Evolutionary conservation across 2,888 invertebrate species (phyloP), one percentile per base, ranked within the genome.

Genomic region (Apoderus coryli): DNA sequence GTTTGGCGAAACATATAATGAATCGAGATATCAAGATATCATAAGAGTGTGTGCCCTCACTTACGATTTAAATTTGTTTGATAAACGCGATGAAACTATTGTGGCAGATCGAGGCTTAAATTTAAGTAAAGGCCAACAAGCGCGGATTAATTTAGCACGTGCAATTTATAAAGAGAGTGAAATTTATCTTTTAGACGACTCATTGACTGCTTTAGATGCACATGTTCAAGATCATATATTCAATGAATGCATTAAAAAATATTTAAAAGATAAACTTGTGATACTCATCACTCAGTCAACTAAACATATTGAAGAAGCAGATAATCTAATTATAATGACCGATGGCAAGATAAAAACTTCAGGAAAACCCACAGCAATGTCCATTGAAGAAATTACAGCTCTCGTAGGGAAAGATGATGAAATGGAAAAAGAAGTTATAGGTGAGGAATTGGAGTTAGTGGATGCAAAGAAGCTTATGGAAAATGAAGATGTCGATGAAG

Each of bases 131-230:
- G 81, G 88, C 2, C 89, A 89, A 52, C 75, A 82, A 42, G 86
- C 88, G 0, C 69, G 90, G 40, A 76, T 92, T 29, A 82, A 81
- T 30, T 64, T 90, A 24, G 85, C 84, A 0, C 69, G 89, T 41
- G 76, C 85, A 0, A 71, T 86, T 2, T 88, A 86, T 56, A 72
- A 76, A 19, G 71, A 84, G 31, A 73, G 81, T 0, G 81, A 85
- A 37, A 75, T 88, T 37, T 89, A 85, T 50, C 58, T 89, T 4
- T 58, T 90, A 26, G 89, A 89, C 53, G 89, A 89, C 58, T 88
- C 88, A 0, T 60, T 89, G 11, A 76, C 84, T 39, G 86, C 88
- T 0, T 82, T 89, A n/a, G 89, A 89, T 58, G 69, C 82, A 1
- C 77, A 80, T 15, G 88, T 89, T 3, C 81, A 82, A 2, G 69